A percentile compares a stretch with the other conserved stretches of the same genome.
Evolutionary conservation across 2,113 vertebrate genomes (phyloP).

Genomic region (Carettochelys insculpta): DNA sequence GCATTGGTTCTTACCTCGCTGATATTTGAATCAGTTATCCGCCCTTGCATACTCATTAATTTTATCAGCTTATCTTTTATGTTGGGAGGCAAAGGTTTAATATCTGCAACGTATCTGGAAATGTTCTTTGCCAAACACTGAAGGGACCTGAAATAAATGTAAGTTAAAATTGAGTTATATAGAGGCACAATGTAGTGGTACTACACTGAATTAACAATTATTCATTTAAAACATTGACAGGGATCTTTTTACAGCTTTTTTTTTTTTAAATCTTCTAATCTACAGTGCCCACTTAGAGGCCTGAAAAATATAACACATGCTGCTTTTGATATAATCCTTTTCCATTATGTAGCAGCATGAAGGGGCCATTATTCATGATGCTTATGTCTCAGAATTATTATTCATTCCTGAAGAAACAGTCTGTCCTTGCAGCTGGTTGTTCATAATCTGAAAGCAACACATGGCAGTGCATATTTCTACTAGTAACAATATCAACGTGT

Average conservation of each 20-base stretch:
- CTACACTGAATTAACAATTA: not conserved
- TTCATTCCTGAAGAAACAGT: not conserved
- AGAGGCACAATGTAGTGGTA: not conserved
- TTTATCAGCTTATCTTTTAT: conserved; percentile 87
- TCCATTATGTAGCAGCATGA: not conserved
- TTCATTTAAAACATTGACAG: not conserved
- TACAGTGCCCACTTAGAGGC: not conserved
- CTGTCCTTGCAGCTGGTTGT: not conserved
- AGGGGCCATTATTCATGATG: not conserved
- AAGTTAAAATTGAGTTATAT: conserved; percentile 6
- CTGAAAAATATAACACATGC: not conserved
- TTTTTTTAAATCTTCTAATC: not conserved
- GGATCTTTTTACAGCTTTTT: not conserved
- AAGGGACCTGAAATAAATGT: conserved; percentile 77
- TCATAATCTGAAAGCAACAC: accelerated
- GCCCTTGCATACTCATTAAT: conserved; percentile 81
- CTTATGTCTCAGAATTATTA: not conserved
- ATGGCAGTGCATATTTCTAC: not conserved
- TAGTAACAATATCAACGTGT: not conserved
- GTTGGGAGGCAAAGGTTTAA: conserved; percentile 80
- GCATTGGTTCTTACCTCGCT: conserved; percentile 81
- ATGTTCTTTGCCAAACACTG: conserved; percentile 76
- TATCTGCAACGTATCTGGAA: conserved; percentile 78
- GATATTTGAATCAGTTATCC: conserved; percentile 86
- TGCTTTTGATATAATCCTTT: not conserved